Evolutionary conservation across 2,797 vertebrate genomes (phyloP).

Genomic region (Dallia pectoralis): DNA sequence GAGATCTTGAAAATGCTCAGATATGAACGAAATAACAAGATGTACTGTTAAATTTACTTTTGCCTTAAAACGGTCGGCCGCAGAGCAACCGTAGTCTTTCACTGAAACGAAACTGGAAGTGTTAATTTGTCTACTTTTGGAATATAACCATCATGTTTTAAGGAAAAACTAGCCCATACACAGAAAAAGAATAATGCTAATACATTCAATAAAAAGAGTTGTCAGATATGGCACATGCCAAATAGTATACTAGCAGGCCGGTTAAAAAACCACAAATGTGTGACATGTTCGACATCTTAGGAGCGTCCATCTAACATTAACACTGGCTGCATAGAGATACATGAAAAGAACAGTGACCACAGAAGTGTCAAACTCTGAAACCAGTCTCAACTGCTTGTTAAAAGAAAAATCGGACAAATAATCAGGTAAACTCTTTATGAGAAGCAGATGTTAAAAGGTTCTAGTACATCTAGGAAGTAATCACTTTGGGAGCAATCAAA

Average conservation of each 20-base stretch:
- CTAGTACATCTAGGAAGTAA: not conserved
- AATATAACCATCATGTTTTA: constrained; percentile 10
- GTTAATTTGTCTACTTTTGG: not conserved
- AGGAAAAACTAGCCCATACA: not conserved
- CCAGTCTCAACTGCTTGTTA: constrained; percentile 1
- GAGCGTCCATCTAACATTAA: not conserved
- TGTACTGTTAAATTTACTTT: not conserved
- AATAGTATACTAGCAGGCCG: not conserved
- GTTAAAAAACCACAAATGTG: not conserved
- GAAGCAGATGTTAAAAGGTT: not conserved
- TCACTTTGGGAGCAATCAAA: constrained; percentile 8
- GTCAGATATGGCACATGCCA: constrained; percentile 7
- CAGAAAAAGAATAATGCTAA: constrained; percentile 4
- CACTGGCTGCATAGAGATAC: constrained; percentile 8
- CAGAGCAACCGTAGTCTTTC: not conserved
- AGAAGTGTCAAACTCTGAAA: constrained; percentile 4
- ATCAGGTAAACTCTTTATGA: not conserved
- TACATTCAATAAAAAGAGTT: constrained; percentile 12
- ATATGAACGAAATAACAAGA: not conserved
- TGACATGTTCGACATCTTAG: not conserved
- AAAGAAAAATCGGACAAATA: constrained; percentile 1
- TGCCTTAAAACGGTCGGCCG: no score
- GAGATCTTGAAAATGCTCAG: constrained; percentile 4
- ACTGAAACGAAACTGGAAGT: not conserved
- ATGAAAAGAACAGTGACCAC: not conserved